These are phyloP conservation scores for Chamaetylas fuelleborni DNA, from an alignment of 2,113 vertebrate genomes.

Conservation along the genomic window DNA sequence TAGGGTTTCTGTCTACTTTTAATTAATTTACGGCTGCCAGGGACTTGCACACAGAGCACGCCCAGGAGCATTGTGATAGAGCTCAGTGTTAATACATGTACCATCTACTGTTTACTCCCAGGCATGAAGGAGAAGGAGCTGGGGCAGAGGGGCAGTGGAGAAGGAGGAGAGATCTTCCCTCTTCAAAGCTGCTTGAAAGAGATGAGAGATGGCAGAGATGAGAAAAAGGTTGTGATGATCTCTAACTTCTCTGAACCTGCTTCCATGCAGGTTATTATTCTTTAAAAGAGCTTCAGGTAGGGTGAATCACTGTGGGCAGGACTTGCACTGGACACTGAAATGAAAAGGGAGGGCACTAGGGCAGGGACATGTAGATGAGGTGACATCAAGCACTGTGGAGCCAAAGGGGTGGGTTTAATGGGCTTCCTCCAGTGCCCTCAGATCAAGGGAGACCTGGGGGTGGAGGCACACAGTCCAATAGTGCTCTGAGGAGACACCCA, in stretches of 20 bases:
- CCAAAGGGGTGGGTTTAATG: neutral
- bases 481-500: neutral
- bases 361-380: neutral
- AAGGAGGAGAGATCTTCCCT: slow-evolving; percentile 22
- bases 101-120: slow-evolving; percentile 56
- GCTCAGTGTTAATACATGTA: slow-evolving; percentile 25
- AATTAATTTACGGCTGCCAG: slow-evolving; percentile 82
- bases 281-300: neutral
- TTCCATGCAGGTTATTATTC: neutral
- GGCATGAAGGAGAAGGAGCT: slow-evolving; percentile 2
- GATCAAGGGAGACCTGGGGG: neutral
- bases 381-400: neutral
- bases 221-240: neutral
- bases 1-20: slow-evolving; percentile 78
- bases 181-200: neutral
- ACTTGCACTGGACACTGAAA: neutral
- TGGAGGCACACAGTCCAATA: neutral
- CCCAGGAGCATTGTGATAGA: slow-evolving; percentile 27
- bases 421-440: neutral
- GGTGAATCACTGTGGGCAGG: neutral
- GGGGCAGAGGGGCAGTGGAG: neutral
- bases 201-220: neutral
- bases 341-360: neutral
- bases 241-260: neutral
- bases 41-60: slow-evolving; percentile 55